Evolutionary conservation across 1,140 invertebrate species (phyloP), one percentile per base, ranked within the genome.

Genomic region (Drosophila punjabiensis): DNA sequence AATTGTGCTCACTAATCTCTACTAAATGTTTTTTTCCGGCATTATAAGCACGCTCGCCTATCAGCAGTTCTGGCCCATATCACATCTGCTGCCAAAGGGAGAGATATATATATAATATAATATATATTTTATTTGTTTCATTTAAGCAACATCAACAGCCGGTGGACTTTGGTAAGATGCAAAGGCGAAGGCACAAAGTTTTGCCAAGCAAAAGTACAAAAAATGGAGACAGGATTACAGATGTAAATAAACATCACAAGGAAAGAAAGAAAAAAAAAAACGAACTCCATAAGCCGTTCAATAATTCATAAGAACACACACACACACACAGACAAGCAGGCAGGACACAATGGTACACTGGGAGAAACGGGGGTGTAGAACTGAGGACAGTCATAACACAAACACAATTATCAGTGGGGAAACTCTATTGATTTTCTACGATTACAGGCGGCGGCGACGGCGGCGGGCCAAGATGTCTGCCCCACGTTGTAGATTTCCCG

Each of bases 381-480:
- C 7, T 14, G 30, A 20, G 37, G 67, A 60, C 68, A 69, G 39
- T 45, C 71, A 73, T 55, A 32, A 68, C 35, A 78, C 76, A 78
- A 69, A 53, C 50, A 76, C 68, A 75, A 82, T 61, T 50, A 74
- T 66, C 71, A 69, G 43, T 53, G 77, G 79, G 62, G 62, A 71
- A 87, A 71, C 77, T 60, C 53, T 87, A 87, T 87, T 89, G 84
- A 87, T 87, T 87, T 87, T 89, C 77, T 84, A 48, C 75, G 66
- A 69, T 73, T 80, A 43, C 13, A 30, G 10, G 24, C 35, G 33
- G 24, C 24, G 24, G 24, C 30, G 24, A 3, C 30, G 37, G 35
- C 24, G 32, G 30, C n/a, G 33, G 53, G 33, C 24, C 18, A 60
- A 58, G 70, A 68, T 56, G 64, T 48, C 68, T 33, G 64, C 48